Evolutionary conservation across 2,888 invertebrate genomes (phyloP).

Genomic region (Aethes cnicana): DNA sequence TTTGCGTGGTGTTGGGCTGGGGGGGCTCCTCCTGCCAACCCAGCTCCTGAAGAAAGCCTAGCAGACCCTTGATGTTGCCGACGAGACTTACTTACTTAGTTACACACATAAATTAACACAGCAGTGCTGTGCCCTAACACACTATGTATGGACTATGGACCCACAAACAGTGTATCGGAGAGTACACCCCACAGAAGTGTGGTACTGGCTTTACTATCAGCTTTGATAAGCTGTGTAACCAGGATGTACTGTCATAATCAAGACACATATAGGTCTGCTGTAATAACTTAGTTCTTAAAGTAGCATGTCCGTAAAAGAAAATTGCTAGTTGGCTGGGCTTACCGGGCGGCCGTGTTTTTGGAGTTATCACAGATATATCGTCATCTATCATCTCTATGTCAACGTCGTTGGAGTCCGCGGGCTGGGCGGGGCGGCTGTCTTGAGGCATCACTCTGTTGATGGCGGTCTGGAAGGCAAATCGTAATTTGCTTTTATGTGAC

Average conservation of each 20-base stretch:
- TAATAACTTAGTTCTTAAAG: not conserved
- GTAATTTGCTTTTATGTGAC: not conserved
- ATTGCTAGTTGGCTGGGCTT: constrained; percentile 38
- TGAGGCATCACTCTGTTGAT: constrained; percentile 88
- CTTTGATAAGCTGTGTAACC: not conserved
- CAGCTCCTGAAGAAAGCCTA: no score
- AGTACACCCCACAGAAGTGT: no score
- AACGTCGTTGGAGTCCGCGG: constrained; percentile 71
- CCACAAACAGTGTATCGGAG: no score
- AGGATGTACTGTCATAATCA: not conserved
- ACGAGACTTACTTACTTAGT: no score
- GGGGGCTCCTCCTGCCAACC: no score
- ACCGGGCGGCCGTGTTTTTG: constrained; percentile 82
- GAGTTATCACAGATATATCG: constrained; percentile 82
- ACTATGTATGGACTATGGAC: no score
- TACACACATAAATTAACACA: no score
- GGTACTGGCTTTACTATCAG: no score
- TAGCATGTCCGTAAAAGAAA: not conserved
- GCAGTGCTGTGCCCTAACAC: no score
- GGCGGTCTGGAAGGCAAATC: constrained; percentile 56
- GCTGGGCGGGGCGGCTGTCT: constrained; percentile 65
- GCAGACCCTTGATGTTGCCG: no score
- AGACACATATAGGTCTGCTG: not conserved
- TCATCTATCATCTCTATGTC: constrained; percentile 88
- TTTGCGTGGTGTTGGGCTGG: no score